Base-by-base conservation (phyloP, 2,113 vertebrate genomes). In the Chlamydotis undulata region DNA sequence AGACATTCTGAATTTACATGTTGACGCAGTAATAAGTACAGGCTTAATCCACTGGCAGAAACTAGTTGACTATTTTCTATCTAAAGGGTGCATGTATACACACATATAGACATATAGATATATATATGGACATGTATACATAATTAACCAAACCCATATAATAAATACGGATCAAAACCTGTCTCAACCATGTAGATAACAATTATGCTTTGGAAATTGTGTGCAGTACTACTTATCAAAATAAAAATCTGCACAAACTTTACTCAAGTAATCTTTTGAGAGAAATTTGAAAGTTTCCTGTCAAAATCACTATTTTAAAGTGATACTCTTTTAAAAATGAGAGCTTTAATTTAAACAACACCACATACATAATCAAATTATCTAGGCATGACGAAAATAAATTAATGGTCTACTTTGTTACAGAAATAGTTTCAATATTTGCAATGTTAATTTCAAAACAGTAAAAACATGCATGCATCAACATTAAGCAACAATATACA, bases 321-420 rank as follows among this genome's bases (percentile, higher is more conserved):
- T 77, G 47, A 78, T 4, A 78, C 15, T 80, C 17, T 84, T 78
- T 89, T 23, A 93, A 93, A 96, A 82, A 65, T 45, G 47, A 91
- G 23, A 41, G 68, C 28, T 96, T 96, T 70, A 61, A 96, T 87
- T 94, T 96, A 73, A 97, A 67, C 75, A 96, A 83, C 52, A 97
- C 1, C 74, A 79, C 55, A 83, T 67, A 92, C 33, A 93, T 91
- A 89, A 98, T 53, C 68, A 80, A 94, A 96, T 95, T 97, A 92
- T 74, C 45, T 77, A 94, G 80, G 83, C 83, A 85, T 80, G 73
- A 68, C 12, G 1, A 87, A 96, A 96, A 94, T 91, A 94, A 96
- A 90, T 93, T 93, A 94, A 85, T 81, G 47, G 57, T 93, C 70
- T 91, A 52, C 37, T 96, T 90, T 49, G 74, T 80, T 75, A 83